These are phyloP conservation scores for Hydrolagus colliei DNA, from an alignment of 2,797 vertebrate species.

Conservation along the genomic window DNA sequence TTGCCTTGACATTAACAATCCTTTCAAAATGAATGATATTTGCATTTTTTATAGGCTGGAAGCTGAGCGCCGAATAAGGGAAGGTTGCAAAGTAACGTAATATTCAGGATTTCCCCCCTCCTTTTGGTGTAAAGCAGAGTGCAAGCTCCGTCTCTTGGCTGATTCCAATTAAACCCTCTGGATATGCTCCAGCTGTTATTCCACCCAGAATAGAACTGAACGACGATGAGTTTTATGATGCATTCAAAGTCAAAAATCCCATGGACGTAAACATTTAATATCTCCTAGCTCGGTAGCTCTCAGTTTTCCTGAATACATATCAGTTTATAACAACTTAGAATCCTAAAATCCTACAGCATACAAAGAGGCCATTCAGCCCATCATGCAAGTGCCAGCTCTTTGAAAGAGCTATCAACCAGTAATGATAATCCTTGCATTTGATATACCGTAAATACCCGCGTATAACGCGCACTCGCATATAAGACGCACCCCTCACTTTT, in stretches of 20 bases:
- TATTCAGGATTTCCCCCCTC: not conserved
- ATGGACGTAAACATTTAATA: conserved; percentile 69
- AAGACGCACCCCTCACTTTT: no score
- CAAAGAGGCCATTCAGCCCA: no score
- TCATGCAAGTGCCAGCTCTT: no score
- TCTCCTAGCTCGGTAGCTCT: not conserved
- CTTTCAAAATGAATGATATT: not conserved
- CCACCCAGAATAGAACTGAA: conserved; percentile 64
- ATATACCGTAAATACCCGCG: no score
- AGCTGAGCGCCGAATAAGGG: not conserved
- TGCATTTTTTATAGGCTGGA: not conserved
- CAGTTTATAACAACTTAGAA: not conserved
- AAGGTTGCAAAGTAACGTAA: not conserved
- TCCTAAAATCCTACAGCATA: no score
- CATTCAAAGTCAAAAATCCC: conserved; percentile 74
- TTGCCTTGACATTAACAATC: not conserved
- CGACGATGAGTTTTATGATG: conserved; percentile 72
- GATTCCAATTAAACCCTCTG: conserved; percentile 72
- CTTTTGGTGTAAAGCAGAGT: conserved; percentile 53
- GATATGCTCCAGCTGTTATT: conserved; percentile 68
- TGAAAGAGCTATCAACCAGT: no score
- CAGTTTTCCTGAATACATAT: not conserved
- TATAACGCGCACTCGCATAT: no score
- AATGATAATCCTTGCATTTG: no score
- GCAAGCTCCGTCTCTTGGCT: conserved; percentile 62